A percentile compares a stretch with the other conserved stretches of the same genome.
Evolutionary conservation across 2,797 vertebrate genomes (phyloP).

Genomic region (Tympanoctomys barrerae): DNA sequence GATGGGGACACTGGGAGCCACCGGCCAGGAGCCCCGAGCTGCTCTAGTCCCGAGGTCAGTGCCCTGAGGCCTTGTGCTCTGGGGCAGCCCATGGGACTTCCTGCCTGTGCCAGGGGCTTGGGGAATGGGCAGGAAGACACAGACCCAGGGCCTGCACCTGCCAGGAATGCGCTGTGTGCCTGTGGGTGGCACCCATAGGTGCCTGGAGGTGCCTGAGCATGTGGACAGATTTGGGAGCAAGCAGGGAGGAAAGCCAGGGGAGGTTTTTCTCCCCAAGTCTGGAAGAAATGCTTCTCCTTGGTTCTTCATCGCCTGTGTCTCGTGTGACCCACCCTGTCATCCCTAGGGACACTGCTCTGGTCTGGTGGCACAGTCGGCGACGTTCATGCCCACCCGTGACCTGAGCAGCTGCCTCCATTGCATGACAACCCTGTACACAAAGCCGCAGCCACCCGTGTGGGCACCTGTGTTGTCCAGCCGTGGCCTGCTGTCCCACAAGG

Average conservation of each 20-base stretch:
- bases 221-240: neutral
- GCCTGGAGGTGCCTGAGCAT: neutral
- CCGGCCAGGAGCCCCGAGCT: constrained; percentile 92
- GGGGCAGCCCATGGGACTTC: neutral
- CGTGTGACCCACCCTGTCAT: neutral
- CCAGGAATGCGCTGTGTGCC: neutral
- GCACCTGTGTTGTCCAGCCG: constrained; percentile 47
- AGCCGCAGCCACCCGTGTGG: constrained; percentile 32
- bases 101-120: neutral
- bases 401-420: neutral
- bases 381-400: neutral
- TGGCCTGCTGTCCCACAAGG: constrained; percentile 66
- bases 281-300: neutral
- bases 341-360: neutral
- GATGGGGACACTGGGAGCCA: constrained; percentile 95
- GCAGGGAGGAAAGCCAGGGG: neutral
- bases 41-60: constrained; percentile 98
- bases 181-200: neutral
- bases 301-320: neutral
- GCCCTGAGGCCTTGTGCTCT: constrained; percentile 31
- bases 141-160: neutral
- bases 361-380: neutral
- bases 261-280: neutral
- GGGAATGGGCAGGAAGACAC: neutral
- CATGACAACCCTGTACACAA: constrained; percentile 31